Evolutionary conservation across 53 echinoderm and acorn worm genomes (phyloP).

Genomic region (Temnopleurus reevesii): DNA sequence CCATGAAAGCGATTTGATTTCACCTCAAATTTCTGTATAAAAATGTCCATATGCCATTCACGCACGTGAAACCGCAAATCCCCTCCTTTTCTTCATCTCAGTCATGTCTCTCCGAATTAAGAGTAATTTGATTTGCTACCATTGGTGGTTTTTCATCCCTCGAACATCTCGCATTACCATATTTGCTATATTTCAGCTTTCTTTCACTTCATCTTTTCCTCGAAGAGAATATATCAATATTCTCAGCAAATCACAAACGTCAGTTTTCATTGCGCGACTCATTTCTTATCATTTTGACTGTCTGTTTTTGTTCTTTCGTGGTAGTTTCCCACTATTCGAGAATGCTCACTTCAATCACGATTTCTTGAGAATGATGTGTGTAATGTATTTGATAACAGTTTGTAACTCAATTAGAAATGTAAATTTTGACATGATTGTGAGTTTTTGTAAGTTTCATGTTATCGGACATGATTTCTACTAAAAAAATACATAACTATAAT

Average conservation of each 20-base stretch:
- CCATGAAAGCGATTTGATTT: too few species aligned
- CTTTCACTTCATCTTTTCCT: not conserved
- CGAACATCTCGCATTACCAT: not conserved
- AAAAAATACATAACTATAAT: too few species aligned
- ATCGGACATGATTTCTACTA: too few species aligned
- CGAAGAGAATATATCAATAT: not conserved
- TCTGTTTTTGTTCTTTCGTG: not conserved
- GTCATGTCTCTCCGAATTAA: not conserved
- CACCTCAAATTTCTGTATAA: too few species aligned
- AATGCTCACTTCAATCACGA: not conserved
- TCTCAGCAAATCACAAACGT: constrained; percentile 17
- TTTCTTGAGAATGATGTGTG: not conserved
- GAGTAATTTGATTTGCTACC: constrained; percentile 14
- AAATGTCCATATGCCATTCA: not conserved
- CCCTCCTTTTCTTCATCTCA: not conserved
- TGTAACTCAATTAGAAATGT: not conserved
- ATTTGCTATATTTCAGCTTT: not conserved
- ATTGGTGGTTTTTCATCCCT: not conserved
- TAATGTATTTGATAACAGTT: not conserved
- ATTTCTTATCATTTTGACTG: not conserved
- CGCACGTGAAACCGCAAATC: constrained; percentile 17
- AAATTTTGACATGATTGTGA: too few species aligned
- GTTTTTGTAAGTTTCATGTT: too few species aligned
- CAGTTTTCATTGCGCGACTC: constrained; percentile 16
- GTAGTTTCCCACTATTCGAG: not conserved